These are phyloP conservation scores for Phortica magna DNA, from an alignment of 2,888 invertebrate species.

Conservation along the genomic window DNA sequence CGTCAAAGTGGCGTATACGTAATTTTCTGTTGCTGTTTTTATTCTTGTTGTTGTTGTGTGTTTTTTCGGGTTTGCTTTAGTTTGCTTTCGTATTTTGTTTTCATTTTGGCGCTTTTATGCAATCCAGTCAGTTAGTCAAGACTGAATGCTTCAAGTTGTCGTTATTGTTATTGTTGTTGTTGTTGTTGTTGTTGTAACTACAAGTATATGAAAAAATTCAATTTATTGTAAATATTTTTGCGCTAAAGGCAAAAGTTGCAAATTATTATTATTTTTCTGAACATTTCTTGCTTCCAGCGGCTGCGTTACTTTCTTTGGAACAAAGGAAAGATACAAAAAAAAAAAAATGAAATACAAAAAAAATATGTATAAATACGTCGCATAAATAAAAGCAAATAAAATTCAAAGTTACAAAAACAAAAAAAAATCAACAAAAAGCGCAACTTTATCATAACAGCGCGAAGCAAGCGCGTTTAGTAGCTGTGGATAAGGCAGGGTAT, in stretches of 20 bases:
- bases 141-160: not conserved
- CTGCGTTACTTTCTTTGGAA: not conserved
- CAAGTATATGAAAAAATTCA: slow-evolving; percentile 48
- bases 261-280: slow-evolving; percentile 56
- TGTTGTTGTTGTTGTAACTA: slow-evolving; percentile 37
- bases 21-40: slow-evolving; percentile 44
- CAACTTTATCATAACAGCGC: slow-evolving; percentile 56
- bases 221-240: slow-evolving; percentile 63
- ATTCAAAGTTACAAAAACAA: not conserved
- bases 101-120: slow-evolving; percentile 10
- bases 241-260: slow-evolving; percentile 59
- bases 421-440: slow-evolving; percentile 45
- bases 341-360: slow-evolving; percentile 17
- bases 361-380: no score
- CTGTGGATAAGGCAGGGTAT: slow-evolving; percentile 46
- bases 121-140: not conserved
- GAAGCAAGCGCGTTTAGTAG: slow-evolving; percentile 40
- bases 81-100: slow-evolving; percentile 5
- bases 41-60: slow-evolving; percentile 21
- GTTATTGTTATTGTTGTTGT: slow-evolving; percentile 34
- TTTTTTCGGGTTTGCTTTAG: not conserved
- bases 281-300: slow-evolving; percentile 1
- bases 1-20: slow-evolving; percentile 48
- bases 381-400: slow-evolving; percentile 23
- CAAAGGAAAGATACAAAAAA: slow-evolving; percentile 26